Evolutionary conservation across 2,888 invertebrate species (phyloP), one percentile per base, ranked within the genome.

Genomic region (Acanthococcus lagerstroemiae): DNA sequence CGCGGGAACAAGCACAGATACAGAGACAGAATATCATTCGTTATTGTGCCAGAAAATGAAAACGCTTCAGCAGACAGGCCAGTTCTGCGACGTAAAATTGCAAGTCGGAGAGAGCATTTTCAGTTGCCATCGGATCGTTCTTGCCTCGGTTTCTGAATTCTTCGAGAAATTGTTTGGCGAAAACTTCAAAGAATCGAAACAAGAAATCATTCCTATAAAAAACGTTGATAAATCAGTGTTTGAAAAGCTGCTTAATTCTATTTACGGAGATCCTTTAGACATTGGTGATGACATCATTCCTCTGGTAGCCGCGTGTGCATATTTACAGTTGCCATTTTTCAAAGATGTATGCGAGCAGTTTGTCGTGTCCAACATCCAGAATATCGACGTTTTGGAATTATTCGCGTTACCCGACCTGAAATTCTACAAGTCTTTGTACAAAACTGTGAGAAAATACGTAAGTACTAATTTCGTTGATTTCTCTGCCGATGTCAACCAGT

Each of bases 31-130:
- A n/a, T n/a, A n/a, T n/a, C n/a, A n/a, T n/a, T n/a, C n/a, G n/a
- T n/a, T n/a, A n/a, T n/a, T n/a, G n/a, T n/a, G n/a, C n/a, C n/a
- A n/a, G n/a, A n/a, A n/a, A n/a, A n/a, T n/a, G n/a, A n/a, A n/a
- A n/a, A n/a, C n/a, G n/a, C n/a, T n/a, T n/a, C n/a, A n/a, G n/a
- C n/a, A 56, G 44, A 56, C 55, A 5, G 55, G 55, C 6, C 37
- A 56, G 21, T 56, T 56, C 21, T 56, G 55, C 55, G 55, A 56
- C 17, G 44, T 56, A 1, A 30, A 44, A 22, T 56, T 56, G 21
- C 15, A 56, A 56, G 55, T 56, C 3, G 55, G 55, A 5, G 44
- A 30, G 22, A 56, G 55, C 30, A 37, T 22, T 17, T 56, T 56
- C 55, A 44, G 44, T 9, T 56, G 55, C n/a, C 55, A 56, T 44